Percentiles rank a stretch among this genome's conserved stretches.
phyloP scores from a whole-genome alignment of 2,797 vertebrate genomes.

The Falco rusticolus region DNA sequence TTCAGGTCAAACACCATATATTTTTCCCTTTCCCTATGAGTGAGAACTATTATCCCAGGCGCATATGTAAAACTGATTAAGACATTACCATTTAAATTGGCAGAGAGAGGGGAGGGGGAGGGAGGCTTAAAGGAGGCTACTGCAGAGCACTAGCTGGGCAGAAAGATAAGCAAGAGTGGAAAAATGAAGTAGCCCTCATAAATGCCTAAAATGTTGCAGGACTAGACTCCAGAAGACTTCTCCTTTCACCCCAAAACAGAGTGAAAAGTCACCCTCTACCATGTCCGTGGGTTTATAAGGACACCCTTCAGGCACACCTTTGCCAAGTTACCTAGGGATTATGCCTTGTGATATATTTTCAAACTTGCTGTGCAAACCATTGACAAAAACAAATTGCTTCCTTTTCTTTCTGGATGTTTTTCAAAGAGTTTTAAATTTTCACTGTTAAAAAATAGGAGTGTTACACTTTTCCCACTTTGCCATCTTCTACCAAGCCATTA shows the following conservation, averaged over 20 bases:
- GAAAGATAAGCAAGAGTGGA: not conserved
- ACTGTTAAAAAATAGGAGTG: not conserved
- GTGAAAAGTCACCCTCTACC: not conserved
- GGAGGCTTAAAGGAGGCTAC: not conserved
- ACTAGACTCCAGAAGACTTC: not conserved
- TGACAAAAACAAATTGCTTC: not conserved
- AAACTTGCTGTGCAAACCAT: not conserved
- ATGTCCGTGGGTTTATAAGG: not conserved
- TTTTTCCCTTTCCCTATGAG: not conserved
- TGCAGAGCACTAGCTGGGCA: not conserved
- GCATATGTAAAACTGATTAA: conserved; percentile 12
- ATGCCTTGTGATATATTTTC: not conserved
- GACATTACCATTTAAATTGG: conserved; percentile 3
- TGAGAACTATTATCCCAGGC: not conserved
- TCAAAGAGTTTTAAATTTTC: not conserved
- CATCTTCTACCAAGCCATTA: not conserved
- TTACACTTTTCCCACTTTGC: not conserved
- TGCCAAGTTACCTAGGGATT: not conserved
- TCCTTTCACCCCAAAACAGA: not conserved
- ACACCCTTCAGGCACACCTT: not conserved
- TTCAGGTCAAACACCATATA: not conserved
- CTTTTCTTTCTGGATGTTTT: not conserved
- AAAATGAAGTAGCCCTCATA: not conserved
- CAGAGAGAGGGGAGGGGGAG: not conserved
- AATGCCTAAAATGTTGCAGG: not conserved